These are phyloP conservation scores for Campoletis sonorensis DNA, from an alignment of 1,140 invertebrate species.

Conservation along the genomic window DNA sequence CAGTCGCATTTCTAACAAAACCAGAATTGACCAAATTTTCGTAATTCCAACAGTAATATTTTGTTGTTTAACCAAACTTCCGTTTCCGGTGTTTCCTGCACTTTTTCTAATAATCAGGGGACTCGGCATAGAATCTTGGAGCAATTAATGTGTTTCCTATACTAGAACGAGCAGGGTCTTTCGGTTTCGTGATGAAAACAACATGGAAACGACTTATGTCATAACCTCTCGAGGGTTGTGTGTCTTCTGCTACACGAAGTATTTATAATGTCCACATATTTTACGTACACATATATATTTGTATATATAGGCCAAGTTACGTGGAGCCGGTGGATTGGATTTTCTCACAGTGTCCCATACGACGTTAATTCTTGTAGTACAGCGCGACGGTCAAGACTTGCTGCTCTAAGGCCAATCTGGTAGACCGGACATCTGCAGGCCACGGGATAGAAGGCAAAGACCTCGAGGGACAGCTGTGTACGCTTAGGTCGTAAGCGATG, in stretches of 20 bases:
- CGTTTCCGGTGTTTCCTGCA: too few relatives aligned
- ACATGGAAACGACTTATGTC: not conserved
- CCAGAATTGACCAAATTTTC: too few relatives aligned
- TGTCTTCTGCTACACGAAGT: not conserved
- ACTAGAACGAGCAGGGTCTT: not conserved
- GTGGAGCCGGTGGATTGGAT: conserved; percentile 39
- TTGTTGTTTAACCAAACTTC: too few relatives aligned
- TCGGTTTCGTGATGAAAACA: not conserved
- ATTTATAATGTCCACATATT: not conserved
- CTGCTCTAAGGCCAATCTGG: conserved; percentile 19
- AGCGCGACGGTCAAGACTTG: conserved; percentile 11
- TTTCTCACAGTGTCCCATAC: conserved; percentile 49
- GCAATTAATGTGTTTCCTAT: not conserved
- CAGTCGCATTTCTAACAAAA: too few relatives aligned
- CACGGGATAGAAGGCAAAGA: conserved; percentile 4
- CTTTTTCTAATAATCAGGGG: too few relatives aligned
- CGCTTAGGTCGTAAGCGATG: not conserved
- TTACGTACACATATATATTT: not conserved
- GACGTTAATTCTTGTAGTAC: conserved; percentile 24
- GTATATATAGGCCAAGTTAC: conserved; percentile 24
- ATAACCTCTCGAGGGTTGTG: not conserved
- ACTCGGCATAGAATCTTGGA: too few relatives aligned
- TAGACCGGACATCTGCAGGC: conserved; percentile 47
- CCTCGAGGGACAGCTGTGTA: conserved; percentile 43
- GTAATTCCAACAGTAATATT: too few relatives aligned